Percentiles rank a stretch among this genome's conserved stretches.
Evolutionary conservation across 2,113 vertebrate species (phyloP).

Genomic region (Pteronura brasiliensis): DNA sequence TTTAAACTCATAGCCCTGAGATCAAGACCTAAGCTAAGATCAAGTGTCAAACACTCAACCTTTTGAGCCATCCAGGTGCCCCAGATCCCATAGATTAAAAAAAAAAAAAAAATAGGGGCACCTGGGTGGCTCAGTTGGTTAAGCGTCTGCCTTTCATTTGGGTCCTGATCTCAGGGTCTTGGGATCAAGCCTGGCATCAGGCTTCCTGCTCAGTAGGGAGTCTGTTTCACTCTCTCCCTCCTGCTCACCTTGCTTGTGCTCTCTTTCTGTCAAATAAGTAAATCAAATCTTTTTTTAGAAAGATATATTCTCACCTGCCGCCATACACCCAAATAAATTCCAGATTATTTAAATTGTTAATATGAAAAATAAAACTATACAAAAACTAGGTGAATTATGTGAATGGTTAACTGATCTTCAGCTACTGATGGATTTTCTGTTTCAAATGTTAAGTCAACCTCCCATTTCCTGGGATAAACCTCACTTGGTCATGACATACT

Average conservation of each 20-base stretch:
- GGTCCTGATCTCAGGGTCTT: no score
- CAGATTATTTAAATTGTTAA: background rate
- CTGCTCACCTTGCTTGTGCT: no score
- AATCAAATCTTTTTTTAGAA: no score
- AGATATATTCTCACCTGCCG: background rate
- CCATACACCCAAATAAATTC: background rate
- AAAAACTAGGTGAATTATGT: background rate
- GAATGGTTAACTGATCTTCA: background rate
- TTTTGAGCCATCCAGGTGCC: background rate
- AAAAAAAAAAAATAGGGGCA: background rate
- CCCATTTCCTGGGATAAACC: background rate
- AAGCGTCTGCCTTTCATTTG: no score
- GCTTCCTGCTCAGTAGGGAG: no score
- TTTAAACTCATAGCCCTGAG: background rate
- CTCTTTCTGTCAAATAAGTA: no score
- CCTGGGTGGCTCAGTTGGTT: no score
- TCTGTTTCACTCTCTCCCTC: no score
- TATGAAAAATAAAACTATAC: background rate
- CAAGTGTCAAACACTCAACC: background rate
- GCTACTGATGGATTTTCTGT: background rate
- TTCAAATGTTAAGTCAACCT: conserved; percentile 4
- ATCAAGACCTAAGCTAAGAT: background rate
- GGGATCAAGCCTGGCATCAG: no score
- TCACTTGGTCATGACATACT: background rate
- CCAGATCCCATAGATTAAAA: background rate